These are phyloP conservation scores for Polietes domitor DNA, from an alignment of 2,888 invertebrate genomes.

Conservation along the genomic window DNA sequence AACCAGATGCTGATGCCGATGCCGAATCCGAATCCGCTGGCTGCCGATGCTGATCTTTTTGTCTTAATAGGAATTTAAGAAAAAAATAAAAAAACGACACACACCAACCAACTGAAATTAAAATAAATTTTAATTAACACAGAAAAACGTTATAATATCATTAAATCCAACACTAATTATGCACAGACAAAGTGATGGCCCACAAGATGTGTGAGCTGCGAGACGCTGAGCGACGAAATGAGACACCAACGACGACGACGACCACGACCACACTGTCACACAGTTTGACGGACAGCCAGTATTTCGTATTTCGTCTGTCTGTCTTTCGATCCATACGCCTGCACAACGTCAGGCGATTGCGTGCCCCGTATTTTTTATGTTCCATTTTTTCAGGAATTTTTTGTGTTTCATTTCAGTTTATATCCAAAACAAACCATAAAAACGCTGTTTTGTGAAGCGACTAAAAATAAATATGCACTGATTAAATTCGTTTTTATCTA, in stretches of 20 bases:
- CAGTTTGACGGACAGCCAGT: not conserved
- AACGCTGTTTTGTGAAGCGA: not conserved
- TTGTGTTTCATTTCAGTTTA: slow-evolving; percentile 11
- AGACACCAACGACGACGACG: not conserved
- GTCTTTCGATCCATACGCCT: not conserved
- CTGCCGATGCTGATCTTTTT: not conserved
- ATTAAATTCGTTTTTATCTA: slow-evolving; percentile 49
- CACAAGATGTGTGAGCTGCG: not conserved
- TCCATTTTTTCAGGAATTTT: slow-evolving; percentile 5
- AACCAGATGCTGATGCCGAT: slow-evolving; percentile 36
- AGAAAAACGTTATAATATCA: slow-evolving; percentile 32
- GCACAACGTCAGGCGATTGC: slow-evolving; percentile 18
- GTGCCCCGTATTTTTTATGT: slow-evolving; percentile 1
- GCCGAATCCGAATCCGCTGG: no score
- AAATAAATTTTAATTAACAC: slow-evolving; percentile 54
- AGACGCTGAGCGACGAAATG: not conserved
- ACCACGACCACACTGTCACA: slow-evolving; percentile 1
- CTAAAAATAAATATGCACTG: slow-evolving; percentile 38
- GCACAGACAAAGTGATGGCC: slow-evolving; percentile 11
- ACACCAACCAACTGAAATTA: not conserved
- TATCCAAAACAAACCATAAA: slow-evolving; percentile 35
- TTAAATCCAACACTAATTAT: slow-evolving; percentile 44
- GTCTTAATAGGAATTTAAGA: slow-evolving; percentile 37
- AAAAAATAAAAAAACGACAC: slow-evolving; percentile 5
- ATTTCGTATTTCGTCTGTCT: not conserved